A percentile compares a stretch with the other conserved stretches of the same genome.
These are phyloP conservation scores for Apogon talboti DNA, from an alignment of 2,797 vertebrate genomes.

Conservation along the genomic window DNA sequence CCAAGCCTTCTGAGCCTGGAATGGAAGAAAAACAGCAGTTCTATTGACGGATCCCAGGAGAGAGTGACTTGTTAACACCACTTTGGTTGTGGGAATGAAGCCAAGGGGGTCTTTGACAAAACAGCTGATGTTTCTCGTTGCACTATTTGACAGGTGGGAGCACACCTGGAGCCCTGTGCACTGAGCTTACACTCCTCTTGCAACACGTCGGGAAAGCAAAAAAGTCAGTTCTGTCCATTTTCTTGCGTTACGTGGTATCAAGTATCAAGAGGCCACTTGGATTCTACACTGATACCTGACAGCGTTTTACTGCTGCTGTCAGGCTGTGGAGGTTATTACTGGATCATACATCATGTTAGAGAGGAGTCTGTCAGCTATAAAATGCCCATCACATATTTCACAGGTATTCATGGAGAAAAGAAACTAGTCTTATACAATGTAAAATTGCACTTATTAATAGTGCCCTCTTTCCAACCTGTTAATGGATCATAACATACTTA, in stretches of 20 bases:
- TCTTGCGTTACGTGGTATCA: conserved; percentile 9
- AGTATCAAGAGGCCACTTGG: conserved; percentile 19
- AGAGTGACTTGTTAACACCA: conserved; percentile 21
- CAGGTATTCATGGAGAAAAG: not conserved
- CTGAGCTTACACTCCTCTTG: not conserved
- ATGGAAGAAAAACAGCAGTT: conserved; percentile 37
- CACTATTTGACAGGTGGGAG: conserved; percentile 9
- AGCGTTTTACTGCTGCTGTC: conserved; percentile 26
- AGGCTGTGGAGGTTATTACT: conserved; percentile 21
- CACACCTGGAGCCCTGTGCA: not conserved
- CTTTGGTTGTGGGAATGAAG: conserved; percentile 12
- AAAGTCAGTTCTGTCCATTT: conserved; percentile 9
- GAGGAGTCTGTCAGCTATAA: conserved; percentile 16
- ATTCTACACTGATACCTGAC: conserved; percentile 2
- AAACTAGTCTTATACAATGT: too few relatives aligned
- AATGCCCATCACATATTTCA: conserved; percentile 14
- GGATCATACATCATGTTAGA: conserved; percentile 6
- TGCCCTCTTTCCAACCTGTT: too few relatives aligned
- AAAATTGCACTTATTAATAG: too few relatives aligned
- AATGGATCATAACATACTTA: too few relatives aligned
- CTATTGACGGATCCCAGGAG: conserved; percentile 16
- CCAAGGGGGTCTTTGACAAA: conserved; percentile 1
- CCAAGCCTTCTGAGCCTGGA: conserved; percentile 5
- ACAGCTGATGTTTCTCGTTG: not conserved
- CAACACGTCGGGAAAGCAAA: not conserved